These are phyloP conservation scores for Caenorhabditis inopinata DNA, from an alignment of 1,140 invertebrate genomes.

Conservation along the genomic window DNA sequence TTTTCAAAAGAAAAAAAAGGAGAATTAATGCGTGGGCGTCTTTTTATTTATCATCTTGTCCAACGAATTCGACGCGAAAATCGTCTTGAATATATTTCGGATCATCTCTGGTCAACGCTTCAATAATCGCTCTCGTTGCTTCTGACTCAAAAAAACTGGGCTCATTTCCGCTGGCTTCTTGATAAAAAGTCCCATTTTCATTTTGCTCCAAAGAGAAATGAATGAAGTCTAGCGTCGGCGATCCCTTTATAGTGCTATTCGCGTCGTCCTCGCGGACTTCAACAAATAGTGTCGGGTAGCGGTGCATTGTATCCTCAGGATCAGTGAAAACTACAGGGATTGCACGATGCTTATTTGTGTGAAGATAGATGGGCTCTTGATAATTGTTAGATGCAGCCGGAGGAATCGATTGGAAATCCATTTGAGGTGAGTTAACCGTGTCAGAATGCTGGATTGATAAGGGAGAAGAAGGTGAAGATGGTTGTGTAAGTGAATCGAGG, in stretches of 20 bases:
- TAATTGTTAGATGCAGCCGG: neutral
- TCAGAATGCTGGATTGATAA: neutral
- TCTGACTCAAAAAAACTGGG: slow-evolving; percentile 7
- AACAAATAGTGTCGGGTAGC: neutral
- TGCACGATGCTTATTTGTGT: neutral
- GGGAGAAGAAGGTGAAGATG: neutral
- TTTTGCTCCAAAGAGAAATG: neutral
- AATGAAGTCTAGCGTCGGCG: neutral
- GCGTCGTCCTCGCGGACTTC: neutral
- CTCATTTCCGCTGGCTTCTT: neutral
- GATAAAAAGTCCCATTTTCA: neutral
- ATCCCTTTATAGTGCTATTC: neutral
- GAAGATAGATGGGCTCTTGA: neutral
- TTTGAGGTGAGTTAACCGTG: neutral
- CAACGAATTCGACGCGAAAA: slow-evolving; percentile 1
- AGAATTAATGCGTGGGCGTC: no score
- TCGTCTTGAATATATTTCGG: slow-evolving; percentile 23
- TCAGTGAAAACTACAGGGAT: slow-evolving; percentile 9
- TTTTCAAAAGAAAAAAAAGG: no score
- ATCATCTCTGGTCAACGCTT: slow-evolving; percentile 20
- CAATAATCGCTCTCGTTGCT: neutral
- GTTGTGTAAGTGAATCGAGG: slow-evolving; percentile 7
- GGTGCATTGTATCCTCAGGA: neutral
- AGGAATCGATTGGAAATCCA: neutral
- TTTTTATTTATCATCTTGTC: neutral